Percentiles rank a stretch among this genome's conserved stretches.
phyloP scores from a whole-genome alignment of 64 coral and sea anemone species.

The Montipora sp. region DNA sequence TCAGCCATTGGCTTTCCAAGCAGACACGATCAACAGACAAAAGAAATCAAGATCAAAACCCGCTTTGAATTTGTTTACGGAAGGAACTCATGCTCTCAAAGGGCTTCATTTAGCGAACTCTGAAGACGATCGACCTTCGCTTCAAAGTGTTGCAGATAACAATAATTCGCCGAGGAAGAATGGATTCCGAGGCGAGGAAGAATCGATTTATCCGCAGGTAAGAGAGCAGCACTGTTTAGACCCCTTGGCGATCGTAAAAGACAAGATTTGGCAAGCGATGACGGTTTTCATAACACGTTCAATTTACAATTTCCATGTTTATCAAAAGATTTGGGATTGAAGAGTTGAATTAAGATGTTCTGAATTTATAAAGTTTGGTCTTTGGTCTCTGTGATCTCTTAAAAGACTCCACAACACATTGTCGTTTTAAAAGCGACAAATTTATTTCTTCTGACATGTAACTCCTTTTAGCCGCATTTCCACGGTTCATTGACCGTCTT shows the following conservation, averaged over 20 bases:
- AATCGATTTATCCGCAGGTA: background rate
- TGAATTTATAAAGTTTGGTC: background rate
- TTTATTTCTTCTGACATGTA: no score
- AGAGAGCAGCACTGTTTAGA: background rate
- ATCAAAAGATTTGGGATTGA: background rate
- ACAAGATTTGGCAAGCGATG: background rate
- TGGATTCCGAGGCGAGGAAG: background rate
- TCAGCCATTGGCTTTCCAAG: constrained; percentile 3
- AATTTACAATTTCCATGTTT: background rate
- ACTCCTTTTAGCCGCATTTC: no score
- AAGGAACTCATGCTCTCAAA: background rate
- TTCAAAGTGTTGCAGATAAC: background rate
- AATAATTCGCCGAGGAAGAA: background rate
- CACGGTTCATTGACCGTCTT: no score
- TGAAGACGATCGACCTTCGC: background rate
- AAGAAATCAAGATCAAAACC: background rate
- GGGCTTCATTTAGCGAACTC: background rate
- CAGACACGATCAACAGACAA: background rate
- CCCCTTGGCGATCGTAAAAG: background rate
- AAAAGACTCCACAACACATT: no score
- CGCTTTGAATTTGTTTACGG: background rate
- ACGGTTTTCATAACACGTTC: background rate
- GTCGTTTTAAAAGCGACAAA: no score
- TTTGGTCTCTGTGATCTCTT: background rate
- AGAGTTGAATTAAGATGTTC: background rate